Evolutionary conservation across 2,797 vertebrate species (phyloP), one percentile per base, ranked within the genome.

Genomic region (Notolabrus celidotus): DNA sequence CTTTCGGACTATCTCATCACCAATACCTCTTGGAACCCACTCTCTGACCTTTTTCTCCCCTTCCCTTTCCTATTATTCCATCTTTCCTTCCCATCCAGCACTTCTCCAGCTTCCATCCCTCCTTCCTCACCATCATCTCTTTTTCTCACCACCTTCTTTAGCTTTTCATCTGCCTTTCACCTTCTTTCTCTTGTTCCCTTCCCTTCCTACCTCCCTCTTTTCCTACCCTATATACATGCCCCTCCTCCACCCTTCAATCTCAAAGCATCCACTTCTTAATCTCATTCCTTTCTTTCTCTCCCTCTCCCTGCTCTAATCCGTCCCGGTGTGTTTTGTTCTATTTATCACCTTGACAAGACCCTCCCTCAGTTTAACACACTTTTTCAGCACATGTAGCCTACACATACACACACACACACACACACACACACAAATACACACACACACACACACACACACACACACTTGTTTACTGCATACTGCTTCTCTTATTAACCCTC

Each of bases 281-380:
- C 83, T 76, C 66, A 76, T 80, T 78, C 65, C 71, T 87, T 70
- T 49, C 70, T 80, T 46, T 52, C 42, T 67, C 19, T 46, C 33
- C 20, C 31, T 19, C 59, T 45, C 52, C 42, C 20, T 27, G 46
- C 50, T 65, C 52, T 85, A 88, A 86, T 87, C 79, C 49, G 20
- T 78, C 69, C 77, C 23, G 2, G 49, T 83, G 72, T 79, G 83
- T 74, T 86, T 83, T 87, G 78, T 85, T 85, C 79, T 80, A 83
- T 87, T 89, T 84, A 85, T 85, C 85, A 87, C 77, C 82, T 85
- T 83, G 79, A 86, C 54, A 9, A 80, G 79, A 79, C 79, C 76
- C 67, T 87, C 83, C 83, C 84, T 77, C 69, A 59, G 58, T 82
- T 89, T 82, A 82, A 78, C 78, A 83, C 67, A 76, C 54, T 79